Percentiles rank a stretch among this genome's conserved stretches.
phyloP scores from a whole-genome alignment of 2,888 invertebrate species.

The Eupithecia centaureata region DNA sequence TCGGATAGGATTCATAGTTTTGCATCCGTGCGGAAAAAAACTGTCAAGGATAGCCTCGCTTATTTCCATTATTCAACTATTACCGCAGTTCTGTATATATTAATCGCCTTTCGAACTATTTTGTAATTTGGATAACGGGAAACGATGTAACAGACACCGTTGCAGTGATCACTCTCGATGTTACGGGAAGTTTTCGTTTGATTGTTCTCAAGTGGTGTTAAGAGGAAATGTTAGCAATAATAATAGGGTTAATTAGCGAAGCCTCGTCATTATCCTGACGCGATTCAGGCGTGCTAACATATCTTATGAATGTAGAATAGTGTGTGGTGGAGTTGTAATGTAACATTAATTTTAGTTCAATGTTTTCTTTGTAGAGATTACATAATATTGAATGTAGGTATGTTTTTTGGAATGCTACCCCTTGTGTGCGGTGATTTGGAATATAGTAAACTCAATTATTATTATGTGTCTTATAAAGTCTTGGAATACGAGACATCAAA shows the following conservation, averaged over 20 bases:
- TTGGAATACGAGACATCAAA: constrained; percentile 31
- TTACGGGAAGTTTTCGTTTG: constrained; percentile 39
- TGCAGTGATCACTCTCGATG: constrained; percentile 43
- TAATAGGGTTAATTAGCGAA: constrained; percentile 70
- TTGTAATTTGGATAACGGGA: constrained; percentile 48
- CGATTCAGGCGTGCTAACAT: constrained; percentile 71
- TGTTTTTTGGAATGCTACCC: constrained; percentile 74
- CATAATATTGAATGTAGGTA: constrained; percentile 70
- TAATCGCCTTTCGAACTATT: constrained; percentile 54
- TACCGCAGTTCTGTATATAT: constrained; percentile 52
- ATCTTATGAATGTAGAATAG: constrained; percentile 74
- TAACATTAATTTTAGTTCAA: constrained; percentile 79
- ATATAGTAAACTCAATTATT: constrained; percentile 16
- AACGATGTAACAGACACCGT: constrained; percentile 23
- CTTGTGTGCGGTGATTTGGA: constrained; percentile 39
- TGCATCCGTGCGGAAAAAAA: constrained; percentile 33
- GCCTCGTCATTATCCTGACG: constrained; percentile 47
- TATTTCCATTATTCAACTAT: constrained; percentile 47
- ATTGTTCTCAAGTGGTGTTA: constrained; percentile 60
- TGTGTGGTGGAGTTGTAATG: constrained; percentile 62
- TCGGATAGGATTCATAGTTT: constrained; percentile 31
- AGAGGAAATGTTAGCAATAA: constrained; percentile 71
- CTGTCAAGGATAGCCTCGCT: constrained; percentile 58
- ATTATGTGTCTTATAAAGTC: constrained; percentile 29
- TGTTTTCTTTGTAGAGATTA: constrained; percentile 79